phyloP scores from a whole-genome alignment of 2,113 vertebrate species.

The Enhydra lutris region DNA sequence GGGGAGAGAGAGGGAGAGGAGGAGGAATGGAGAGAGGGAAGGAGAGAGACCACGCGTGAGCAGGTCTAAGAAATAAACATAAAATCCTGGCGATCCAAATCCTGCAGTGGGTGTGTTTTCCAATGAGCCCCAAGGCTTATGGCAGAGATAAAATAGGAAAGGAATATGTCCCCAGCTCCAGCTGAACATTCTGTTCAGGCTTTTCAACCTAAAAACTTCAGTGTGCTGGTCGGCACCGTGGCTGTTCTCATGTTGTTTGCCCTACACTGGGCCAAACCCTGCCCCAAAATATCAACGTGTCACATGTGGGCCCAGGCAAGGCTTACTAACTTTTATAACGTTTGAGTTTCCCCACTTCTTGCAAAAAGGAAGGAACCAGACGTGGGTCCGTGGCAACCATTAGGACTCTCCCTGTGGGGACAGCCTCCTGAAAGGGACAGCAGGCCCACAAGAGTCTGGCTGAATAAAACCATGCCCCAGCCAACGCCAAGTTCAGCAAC shows the following conservation, averaged over 20 bases:
- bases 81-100: constrained; percentile 1
- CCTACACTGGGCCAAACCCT: background rate
- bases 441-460: background rate
- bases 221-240: background rate
- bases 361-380: background rate
- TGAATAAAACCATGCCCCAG: background rate
- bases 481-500: background rate
- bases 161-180: constrained; percentile 5
- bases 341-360: background rate
- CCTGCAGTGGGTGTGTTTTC: constrained; percentile 41
- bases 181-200: constrained; percentile 45
- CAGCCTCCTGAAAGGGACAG: background rate
- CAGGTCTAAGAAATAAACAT: constrained; percentile 38
- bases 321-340: background rate
- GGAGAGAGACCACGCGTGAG: background rate
- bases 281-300: background rate
- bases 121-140: constrained; percentile 33
- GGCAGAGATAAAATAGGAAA: constrained; percentile 49
- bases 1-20: background rate
- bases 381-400: background rate
- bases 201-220: constrained; percentile 44
- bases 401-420: background rate
- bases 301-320: background rate
- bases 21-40: too few relatives aligned
- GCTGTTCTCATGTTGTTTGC: background rate